These are phyloP conservation scores for Ciconia boyciana DNA, from an alignment of 2,113 vertebrate genomes.

Conservation along the genomic window DNA sequence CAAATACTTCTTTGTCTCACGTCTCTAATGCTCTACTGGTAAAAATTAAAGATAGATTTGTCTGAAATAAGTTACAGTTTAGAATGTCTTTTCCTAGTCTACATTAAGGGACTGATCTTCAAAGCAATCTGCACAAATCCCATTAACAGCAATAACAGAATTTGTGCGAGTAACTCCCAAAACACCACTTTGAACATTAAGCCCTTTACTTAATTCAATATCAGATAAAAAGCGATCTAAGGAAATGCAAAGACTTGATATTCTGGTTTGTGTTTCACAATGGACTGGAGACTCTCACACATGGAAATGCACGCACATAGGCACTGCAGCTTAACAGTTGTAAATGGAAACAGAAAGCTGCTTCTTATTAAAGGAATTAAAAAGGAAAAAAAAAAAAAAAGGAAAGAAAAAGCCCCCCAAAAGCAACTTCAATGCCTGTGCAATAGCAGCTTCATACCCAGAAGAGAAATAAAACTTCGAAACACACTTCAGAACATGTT, in stretches of 20 bases:
- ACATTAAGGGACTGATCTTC: constrained; percentile 46
- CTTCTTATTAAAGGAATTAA: neutral
- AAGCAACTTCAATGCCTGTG: neutral
- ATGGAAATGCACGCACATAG: neutral
- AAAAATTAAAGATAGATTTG: constrained; percentile 39
- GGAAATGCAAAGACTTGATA: constrained; percentile 25
- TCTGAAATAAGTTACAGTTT: constrained; percentile 33
- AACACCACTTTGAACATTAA: constrained; percentile 62
- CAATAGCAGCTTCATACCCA: neutral
- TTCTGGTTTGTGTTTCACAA: constrained; percentile 31
- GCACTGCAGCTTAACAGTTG: neutral
- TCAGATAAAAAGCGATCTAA: constrained; percentile 41
- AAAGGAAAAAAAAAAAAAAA: neutral
- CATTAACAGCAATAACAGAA: constrained; percentile 61
- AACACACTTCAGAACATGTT: neutral
- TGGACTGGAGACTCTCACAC: neutral
- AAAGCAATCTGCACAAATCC: constrained; percentile 61
- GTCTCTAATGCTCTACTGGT: neutral
- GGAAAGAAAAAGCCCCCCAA: neutral
- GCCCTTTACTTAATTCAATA: constrained; percentile 60
- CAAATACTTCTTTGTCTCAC: neutral
- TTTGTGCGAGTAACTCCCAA: constrained; percentile 51
- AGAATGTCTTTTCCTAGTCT: constrained; percentile 18
- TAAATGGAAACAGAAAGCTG: constrained; percentile 7
- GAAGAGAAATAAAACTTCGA: neutral